These are phyloP conservation scores for Poecilia latipinna DNA, from an alignment of 2,113 vertebrate genomes.

Conservation along the genomic window DNA sequence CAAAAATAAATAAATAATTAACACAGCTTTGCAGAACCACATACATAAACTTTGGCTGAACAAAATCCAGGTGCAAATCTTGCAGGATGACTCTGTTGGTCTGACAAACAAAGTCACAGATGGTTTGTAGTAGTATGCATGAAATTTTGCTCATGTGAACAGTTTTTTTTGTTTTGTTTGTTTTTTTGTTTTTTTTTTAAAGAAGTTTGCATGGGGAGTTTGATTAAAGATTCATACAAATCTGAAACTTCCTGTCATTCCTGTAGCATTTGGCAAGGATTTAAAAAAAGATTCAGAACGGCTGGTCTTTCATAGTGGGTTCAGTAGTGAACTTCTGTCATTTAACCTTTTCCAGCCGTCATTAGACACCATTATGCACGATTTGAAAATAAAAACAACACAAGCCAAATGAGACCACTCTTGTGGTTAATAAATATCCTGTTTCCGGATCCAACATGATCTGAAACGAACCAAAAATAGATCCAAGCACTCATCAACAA, in stretches of 20 bases:
- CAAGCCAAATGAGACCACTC: constrained; percentile 26
- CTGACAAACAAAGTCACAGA: too few relatives aligned
- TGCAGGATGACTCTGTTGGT: too few relatives aligned
- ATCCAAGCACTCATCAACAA: not conserved
- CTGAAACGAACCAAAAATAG: constrained; percentile 12
- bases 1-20: too few relatives aligned
- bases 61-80: too few relatives aligned
- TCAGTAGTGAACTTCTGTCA: not conserved
- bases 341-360: constrained; percentile 2
- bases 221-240: not conserved
- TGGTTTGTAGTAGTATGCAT: too few relatives aligned
- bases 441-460: constrained; percentile 8
- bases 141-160: too few relatives aligned
- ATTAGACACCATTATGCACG: constrained; percentile 7
- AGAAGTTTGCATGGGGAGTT: too few relatives aligned
- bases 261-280: not conserved
- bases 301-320: not conserved
- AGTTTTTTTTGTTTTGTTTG: too few relatives aligned
- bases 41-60: too few relatives aligned
- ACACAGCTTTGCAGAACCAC: too few relatives aligned
- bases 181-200: too few relatives aligned
- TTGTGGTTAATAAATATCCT: constrained; percentile 13
- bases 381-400: constrained; percentile 6
- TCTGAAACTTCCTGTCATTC: not conserved
- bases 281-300: not conserved